These are phyloP conservation scores for Sebastes glaucus DNA, from an alignment of 2,797 vertebrate genomes.

Conservation along the genomic window DNA sequence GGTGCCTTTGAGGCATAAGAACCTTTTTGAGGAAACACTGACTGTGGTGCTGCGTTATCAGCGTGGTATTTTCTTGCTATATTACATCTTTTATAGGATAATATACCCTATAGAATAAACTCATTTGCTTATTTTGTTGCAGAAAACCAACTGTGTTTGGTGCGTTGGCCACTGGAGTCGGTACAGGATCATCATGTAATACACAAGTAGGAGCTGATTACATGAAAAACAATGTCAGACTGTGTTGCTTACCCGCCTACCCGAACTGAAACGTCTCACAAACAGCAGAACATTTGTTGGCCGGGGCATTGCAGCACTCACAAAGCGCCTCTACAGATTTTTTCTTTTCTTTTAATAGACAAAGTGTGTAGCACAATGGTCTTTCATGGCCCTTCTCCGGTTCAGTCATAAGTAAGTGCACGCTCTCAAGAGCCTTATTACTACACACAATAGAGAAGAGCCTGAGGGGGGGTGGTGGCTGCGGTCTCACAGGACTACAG, in stretches of 20 bases:
- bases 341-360: conserved; percentile 61
- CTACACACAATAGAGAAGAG: conserved; percentile 65
- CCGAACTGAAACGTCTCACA: conserved; percentile 1
- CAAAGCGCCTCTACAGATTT: conserved; percentile 39
- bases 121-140: not conserved
- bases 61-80: not conserved
- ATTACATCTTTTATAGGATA: conserved; percentile 4
- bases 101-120: not conserved
- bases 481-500: conserved; percentile 47
- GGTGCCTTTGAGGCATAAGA: conserved; percentile 33
- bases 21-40: conserved; percentile 17
- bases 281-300: conserved; percentile 34
- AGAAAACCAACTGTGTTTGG: not conserved
- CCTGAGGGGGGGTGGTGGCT: conserved; percentile 33
- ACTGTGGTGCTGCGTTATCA: not conserved
- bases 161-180: not conserved
- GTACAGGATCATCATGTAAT: conserved; percentile 3
- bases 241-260: conserved; percentile 16
- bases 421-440: conserved; percentile 76
- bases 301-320: conserved; percentile 23
- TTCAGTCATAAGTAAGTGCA: conserved; percentile 67
- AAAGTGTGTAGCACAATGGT: conserved; percentile 59
- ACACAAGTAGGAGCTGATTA: conserved; percentile 41
- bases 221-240: conserved; percentile 36
- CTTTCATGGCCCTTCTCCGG: conserved; percentile 57